phyloP scores from a whole-genome alignment of 2,888 invertebrate genomes.

The Dexiosoma caninum region DNA sequence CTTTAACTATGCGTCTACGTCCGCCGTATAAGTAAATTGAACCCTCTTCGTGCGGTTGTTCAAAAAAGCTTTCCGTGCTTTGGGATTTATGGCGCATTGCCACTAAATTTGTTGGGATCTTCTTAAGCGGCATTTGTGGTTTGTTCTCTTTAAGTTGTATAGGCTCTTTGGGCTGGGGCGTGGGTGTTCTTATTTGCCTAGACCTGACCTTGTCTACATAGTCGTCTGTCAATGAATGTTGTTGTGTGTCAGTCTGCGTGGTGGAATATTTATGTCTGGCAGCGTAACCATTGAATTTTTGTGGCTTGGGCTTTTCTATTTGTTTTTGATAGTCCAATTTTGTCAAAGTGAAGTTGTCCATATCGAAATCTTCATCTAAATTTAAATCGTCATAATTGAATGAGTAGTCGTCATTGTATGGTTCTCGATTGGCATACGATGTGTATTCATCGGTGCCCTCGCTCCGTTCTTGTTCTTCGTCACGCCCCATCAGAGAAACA shows the following conservation, averaged over 20 bases:
- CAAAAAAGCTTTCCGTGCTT: constrained; percentile 77
- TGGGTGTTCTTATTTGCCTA: constrained; percentile 60
- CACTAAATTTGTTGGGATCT: constrained; percentile 41
- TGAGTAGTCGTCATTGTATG: constrained; percentile 28
- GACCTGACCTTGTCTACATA: constrained; percentile 61
- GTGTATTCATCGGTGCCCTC: constrained; percentile 60
- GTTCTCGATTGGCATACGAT: constrained; percentile 12
- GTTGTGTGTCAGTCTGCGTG: neutral
- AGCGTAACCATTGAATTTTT: constrained; percentile 37
- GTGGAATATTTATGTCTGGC: constrained; percentile 43
- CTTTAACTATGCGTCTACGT: constrained; percentile 69
- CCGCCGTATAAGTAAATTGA: constrained; percentile 75
- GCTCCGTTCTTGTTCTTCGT: constrained; percentile 59
- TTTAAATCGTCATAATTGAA: constrained; percentile 67
- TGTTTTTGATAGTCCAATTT: constrained; percentile 56
- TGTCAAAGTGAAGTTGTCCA: constrained; percentile 65
- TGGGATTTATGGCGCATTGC: constrained; percentile 72
- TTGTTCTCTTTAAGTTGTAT: neutral
- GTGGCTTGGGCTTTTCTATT: constrained; percentile 35
- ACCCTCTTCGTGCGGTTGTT: constrained; percentile 75
- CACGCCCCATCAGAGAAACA: constrained; percentile 68
- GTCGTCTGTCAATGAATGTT: constrained; percentile 45
- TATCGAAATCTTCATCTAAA: constrained; percentile 69
- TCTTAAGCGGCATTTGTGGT: constrained; percentile 7
- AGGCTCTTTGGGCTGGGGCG: constrained; percentile 38